Evolutionary conservation across 1,140 invertebrate genomes (phyloP), one percentile per base, ranked within the genome.

Genomic region (Lepidotrigona ventralis): DNA sequence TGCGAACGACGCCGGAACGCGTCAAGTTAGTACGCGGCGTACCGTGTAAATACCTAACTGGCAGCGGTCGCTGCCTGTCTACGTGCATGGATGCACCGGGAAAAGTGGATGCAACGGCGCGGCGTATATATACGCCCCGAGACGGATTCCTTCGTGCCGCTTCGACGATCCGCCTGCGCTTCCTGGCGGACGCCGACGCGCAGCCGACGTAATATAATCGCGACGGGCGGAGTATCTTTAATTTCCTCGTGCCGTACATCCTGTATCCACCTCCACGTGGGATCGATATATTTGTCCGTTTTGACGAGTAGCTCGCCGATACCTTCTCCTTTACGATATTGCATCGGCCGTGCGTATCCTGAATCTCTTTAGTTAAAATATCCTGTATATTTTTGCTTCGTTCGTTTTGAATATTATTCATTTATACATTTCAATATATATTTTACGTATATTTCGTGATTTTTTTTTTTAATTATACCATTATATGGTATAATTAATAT

Each of bases 41-140:
- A 86, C 74, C 85, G 85, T 89, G 81, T 88, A 89, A 89, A 89
- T 83, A 86, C 76, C 56, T 82, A 70, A 75, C 87, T 74, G 85
- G 78, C 78, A 80, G 71, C 46, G n/a, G 54, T 19, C 64, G 58
- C 19, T 33, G 70, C 56, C 12, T 66, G 46, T 21, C n/a, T 29
- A 12, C 19, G 23, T 53, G 17, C 39, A 46, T 33, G 33, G 66
- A 70, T 56, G 54, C 72, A 21, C n/a, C 29, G 39, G 33, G 58
- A 83, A 79, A 83, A 83, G 69, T 78, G 74, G 68, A 54, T 71
- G 66, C 68, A 39, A 19, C 78, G 68, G 21, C 46, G 6, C 78
- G 68, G 21, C 46, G 11, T 58, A 21, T 11, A 60, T 19, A 8
- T 26, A 29, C n/a, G 23, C 39, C 3, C 21, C 23, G 23, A 12